Evolutionary conservation across 2,113 vertebrate species (phyloP).

Genomic region (Saguinus imperator): DNA sequence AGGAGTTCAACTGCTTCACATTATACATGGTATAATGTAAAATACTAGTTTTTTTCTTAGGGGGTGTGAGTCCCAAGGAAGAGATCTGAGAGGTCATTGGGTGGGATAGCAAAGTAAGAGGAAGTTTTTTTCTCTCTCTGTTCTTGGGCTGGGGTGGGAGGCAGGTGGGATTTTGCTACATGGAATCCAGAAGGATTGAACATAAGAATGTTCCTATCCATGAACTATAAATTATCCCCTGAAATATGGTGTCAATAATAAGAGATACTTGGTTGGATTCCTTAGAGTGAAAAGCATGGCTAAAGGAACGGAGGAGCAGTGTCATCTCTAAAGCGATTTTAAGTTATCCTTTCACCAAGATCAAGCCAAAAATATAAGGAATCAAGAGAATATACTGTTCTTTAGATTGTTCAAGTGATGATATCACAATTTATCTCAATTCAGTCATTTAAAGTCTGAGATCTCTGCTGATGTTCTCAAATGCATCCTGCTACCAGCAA

Average conservation of each 20-base stretch:
- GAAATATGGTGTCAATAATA: not conserved
- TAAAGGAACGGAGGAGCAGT: not conserved
- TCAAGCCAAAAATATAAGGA: not conserved
- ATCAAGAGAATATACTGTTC: not conserved
- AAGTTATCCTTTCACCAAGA: not conserved
- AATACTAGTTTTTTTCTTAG: not conserved
- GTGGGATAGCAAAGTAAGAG: not conserved
- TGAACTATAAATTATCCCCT: not conserved
- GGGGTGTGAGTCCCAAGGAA: not conserved
- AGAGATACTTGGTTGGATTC: not conserved
- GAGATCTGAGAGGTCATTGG: rapidly evolving
- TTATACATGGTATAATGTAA: not conserved
- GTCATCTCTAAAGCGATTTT: not conserved
- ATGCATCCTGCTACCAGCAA: not conserved
- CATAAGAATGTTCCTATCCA: not conserved
- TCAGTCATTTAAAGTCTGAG: not conserved
- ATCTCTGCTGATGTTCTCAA: not conserved
- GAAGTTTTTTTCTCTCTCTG: not conserved
- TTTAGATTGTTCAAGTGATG: not conserved
- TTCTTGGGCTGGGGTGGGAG: not conserved
- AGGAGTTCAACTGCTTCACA: not conserved
- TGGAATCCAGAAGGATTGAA: not conserved
- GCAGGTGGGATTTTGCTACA: not conserved
- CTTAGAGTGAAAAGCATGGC: not conserved
- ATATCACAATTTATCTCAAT: not conserved